phyloP scores from a whole-genome alignment of 2,113 vertebrate species.

The Cinclus cinclus region DNA sequence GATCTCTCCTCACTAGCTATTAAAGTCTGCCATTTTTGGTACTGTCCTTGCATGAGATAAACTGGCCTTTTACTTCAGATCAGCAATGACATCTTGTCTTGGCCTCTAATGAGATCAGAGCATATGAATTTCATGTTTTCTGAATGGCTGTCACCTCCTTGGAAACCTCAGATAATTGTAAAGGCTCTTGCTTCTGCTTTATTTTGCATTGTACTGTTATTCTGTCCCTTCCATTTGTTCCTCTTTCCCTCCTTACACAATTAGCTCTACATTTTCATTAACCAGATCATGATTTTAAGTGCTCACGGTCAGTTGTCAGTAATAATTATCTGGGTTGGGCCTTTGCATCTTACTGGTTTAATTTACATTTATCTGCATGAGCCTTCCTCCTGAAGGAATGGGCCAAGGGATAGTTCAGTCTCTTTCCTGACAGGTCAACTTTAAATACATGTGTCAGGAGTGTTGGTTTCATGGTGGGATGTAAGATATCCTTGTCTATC shows the following conservation, averaged over 20 bases:
- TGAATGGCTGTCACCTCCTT: conserved; percentile 30
- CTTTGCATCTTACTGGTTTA: background rate
- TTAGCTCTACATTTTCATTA: conserved; percentile 35
- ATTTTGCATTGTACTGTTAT: conserved; percentile 34
- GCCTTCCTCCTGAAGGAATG: background rate
- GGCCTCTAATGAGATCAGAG: conserved; percentile 31
- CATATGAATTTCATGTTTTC: conserved; percentile 16
- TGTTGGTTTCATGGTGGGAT: background rate
- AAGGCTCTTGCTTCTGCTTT: background rate
- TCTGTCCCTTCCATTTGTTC: conserved; percentile 1
- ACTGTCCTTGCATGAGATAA: conserved; percentile 4
- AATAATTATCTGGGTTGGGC: background rate
- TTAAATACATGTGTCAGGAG: background rate
- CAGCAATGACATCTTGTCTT: conserved; percentile 18
- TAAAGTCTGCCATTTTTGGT: background rate
- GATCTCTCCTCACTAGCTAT: background rate
- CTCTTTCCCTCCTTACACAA: conserved; percentile 1
- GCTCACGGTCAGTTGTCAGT: background rate
- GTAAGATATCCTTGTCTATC: background rate
- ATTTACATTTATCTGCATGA: background rate
- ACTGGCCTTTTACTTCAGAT: conserved; percentile 47
- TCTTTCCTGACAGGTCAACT: background rate
- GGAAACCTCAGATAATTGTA: conserved; percentile 30
- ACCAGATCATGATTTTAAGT: background rate
- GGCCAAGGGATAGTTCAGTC: background rate